Base-by-base conservation (phyloP, 2,797 vertebrate species). In the Acrossocheilus fasciatus region DNA sequence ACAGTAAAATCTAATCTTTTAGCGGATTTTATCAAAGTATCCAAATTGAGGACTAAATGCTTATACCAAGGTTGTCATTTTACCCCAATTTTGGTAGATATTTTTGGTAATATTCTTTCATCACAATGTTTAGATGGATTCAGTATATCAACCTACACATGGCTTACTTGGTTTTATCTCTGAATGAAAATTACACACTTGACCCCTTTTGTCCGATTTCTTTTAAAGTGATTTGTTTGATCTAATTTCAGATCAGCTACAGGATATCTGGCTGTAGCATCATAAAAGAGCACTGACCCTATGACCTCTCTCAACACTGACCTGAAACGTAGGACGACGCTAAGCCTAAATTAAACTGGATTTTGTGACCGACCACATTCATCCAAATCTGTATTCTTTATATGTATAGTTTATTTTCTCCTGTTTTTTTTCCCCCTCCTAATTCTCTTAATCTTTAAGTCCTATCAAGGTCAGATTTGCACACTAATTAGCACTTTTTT, bases 251-350 rank as follows among this genome's bases (percentile, higher is more conserved):
- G 95, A 90, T 96, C 95, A 89, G 92, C 92, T 0, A 93, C 95
- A 0, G 94, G 94, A 72, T 94, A 88, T 89, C 86, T 96, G 87
- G 96, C 94, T 89, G 92, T 95, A 72, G 92, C 94, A 68, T 96
- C 95, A 39, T 95, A 91, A 82, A 18, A 39, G 52, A 62, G 45
- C 10, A 39, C 12, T 20, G 14, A 52, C 23, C 17, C 23, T 18
- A 47, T 74, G 39, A 50, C 23, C 50, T 26, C 52, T 50, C 36
- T 68, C 43, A 23, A 57, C 39, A 14, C 52, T 78, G 90, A 36
- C 64, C 64, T 70, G 36, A 43, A 79, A 34, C n/a, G 20, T 26
- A 6, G 75, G 75, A 36, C 0, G 34, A 82, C 7, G 20, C 34
- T 1, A 52, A 54, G 30, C 45, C 36, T 39, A 45, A 68, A 68